Percentiles rank a stretch among this genome's conserved stretches.
Evolutionary conservation across 2,113 vertebrate genomes (phyloP).

Genomic region (Clarias batrachus): DNA sequence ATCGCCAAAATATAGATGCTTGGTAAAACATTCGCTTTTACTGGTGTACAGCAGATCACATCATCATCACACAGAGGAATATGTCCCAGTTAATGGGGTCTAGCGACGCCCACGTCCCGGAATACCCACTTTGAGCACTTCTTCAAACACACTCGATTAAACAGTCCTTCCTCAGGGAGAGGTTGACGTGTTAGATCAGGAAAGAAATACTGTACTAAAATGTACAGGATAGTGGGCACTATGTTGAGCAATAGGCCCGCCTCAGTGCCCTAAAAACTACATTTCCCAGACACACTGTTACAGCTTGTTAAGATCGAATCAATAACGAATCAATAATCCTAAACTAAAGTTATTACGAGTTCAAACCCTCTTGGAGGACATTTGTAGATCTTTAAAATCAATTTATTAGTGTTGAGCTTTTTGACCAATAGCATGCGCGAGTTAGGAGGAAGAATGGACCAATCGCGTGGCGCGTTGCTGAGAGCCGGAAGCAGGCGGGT

Average conservation of each 20-base stretch:
- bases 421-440: constrained; percentile 63
- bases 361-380: neutral
- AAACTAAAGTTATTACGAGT: neutral
- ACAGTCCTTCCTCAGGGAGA: neutral
- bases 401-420: constrained; percentile 41
- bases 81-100: too few species aligned
- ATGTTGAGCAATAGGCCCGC: neutral
- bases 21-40: too few species aligned
- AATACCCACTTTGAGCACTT: neutral
- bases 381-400: neutral
- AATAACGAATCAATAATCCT: too few species aligned
- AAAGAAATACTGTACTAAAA: too few species aligned
- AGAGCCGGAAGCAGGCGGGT: constrained; percentile 71
- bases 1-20: too few species aligned
- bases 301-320: too few species aligned
- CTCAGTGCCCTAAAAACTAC: constrained; percentile 54
- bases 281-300: constrained; percentile 63
- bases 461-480: constrained; percentile 67
- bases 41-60: too few species aligned
- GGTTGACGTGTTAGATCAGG: too few species aligned
- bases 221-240: neutral
- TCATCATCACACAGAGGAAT: too few species aligned
- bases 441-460: constrained; percentile 50
- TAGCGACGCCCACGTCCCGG: too few species aligned
- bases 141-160: neutral